Evolutionary conservation across 2,888 invertebrate species (phyloP).

Genomic region (Synanthedon andrenaeformis): DNA sequence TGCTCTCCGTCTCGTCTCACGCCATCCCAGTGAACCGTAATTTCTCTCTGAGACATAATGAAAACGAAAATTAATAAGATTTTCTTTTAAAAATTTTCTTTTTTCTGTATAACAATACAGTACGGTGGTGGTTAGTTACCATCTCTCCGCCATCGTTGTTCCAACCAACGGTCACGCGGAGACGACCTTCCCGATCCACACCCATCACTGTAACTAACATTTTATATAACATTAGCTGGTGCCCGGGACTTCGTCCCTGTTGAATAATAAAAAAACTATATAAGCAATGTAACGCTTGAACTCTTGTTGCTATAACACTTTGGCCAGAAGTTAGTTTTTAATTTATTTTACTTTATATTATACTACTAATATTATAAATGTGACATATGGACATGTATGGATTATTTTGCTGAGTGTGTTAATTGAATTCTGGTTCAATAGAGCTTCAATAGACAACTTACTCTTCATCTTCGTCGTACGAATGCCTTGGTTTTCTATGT

Average conservation of each 20-base stretch:
- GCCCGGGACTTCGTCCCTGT: background rate
- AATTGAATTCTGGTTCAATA: too few species aligned
- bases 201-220: constrained; percentile 51
- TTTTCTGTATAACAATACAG: too few species aligned
- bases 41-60: constrained; percentile 43
- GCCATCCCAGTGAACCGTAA: constrained; percentile 63
- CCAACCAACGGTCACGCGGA: constrained; percentile 52
- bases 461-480: constrained; percentile 81
- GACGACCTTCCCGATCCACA: constrained; percentile 56
- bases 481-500: constrained; percentile 72
- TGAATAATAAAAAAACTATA: background rate
- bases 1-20: constrained; percentile 61
- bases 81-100: background rate
- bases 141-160: constrained; percentile 56
- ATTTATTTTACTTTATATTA: background rate
- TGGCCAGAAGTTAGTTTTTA: too few species aligned
- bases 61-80: background rate
- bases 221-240: background rate
- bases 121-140: constrained; percentile 20
- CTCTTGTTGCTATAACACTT: too few species aligned
- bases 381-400: too few species aligned
- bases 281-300: too few species aligned
- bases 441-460: constrained; percentile 36
- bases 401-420: too few species aligned
- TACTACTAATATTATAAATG: too few species aligned